Evolutionary conservation across 2,113 vertebrate species (phyloP).

Genomic region (Sisor rabdophorus): DNA sequence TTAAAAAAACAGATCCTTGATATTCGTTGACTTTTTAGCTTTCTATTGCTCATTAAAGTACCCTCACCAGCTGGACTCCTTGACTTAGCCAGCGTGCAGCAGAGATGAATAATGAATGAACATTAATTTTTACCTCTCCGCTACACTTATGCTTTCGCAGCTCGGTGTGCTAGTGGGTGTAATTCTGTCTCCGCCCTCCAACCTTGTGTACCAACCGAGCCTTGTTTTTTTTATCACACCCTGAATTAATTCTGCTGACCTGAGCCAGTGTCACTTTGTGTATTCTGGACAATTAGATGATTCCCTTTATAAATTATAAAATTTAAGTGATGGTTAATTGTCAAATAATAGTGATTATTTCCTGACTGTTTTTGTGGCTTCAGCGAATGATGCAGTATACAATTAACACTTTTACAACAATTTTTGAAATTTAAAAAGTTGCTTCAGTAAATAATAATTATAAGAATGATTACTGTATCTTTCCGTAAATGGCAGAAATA

Average conservation of each 20-base stretch:
- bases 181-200: neutral
- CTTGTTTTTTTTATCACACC: constrained; percentile 17
- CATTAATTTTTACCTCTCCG: constrained; percentile 38
- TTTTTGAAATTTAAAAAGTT: too few relatives aligned
- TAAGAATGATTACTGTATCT: too few relatives aligned
- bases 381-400: too few relatives aligned
- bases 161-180: neutral
- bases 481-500: too few relatives aligned
- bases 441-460: too few relatives aligned
- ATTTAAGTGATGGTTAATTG: too few relatives aligned
- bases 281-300: neutral
- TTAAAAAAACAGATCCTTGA: too few relatives aligned
- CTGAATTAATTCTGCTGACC: constrained; percentile 10
- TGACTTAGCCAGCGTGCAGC: constrained; percentile 51
- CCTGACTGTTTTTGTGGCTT: too few relatives aligned
- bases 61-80: constrained; percentile 61
- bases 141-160: constrained; percentile 45
- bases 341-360: too few relatives aligned
- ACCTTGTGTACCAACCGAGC: constrained; percentile 15
- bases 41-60: neutral
- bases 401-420: too few relatives aligned
- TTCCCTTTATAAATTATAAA: neutral
- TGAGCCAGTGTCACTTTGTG: neutral
- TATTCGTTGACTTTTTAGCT: too few relatives aligned
- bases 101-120: constrained; percentile 65